Evolutionary conservation across 2,888 invertebrate genomes (phyloP).

Genomic region (Pseudococcus jackbeardsleyi): DNA sequence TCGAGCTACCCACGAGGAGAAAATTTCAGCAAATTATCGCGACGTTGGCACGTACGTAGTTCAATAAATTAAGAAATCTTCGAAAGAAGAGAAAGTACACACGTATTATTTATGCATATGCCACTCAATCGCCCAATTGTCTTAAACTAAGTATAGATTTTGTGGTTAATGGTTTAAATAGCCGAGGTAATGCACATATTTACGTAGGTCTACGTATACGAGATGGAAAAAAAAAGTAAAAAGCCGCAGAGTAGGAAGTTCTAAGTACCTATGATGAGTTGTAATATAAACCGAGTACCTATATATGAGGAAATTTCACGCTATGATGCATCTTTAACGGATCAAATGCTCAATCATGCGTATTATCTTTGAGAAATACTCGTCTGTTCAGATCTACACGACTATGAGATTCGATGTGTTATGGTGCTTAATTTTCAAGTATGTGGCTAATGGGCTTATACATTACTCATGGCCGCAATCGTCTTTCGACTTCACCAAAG

Average conservation of each 20-base stretch:
- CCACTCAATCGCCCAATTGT: not conserved
- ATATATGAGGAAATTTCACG: slow-evolving; percentile 32
- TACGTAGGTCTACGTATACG: not conserved
- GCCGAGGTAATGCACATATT: not conserved
- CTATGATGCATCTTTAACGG: slow-evolving; percentile 6
- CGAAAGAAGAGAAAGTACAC: not conserved
- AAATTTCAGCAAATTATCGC: not conserved
- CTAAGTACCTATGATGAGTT: not conserved
- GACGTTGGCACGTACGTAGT: not conserved
- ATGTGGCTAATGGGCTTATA: slow-evolving; percentile 21
- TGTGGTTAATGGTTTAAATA: not conserved
- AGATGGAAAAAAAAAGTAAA: not conserved
- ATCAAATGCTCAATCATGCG: slow-evolving; percentile 44
- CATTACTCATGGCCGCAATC: slow-evolving; percentile 18
- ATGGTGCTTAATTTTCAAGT: slow-evolving; percentile 26
- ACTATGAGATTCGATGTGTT: not conserved
- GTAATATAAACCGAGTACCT: not conserved
- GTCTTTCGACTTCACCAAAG: not conserved
- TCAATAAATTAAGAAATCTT: slow-evolving; percentile 8
- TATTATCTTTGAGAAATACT: slow-evolving; percentile 13
- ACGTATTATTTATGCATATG: not conserved
- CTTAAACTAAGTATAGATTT: not conserved
- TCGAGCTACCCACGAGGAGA: not conserved
- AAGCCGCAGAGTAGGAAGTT: slow-evolving; percentile 37
- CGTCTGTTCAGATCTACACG: not conserved